Conservation (phyloP, 2,113 vertebrate genomes). For the Trichomycterus rosablanca region DNA sequence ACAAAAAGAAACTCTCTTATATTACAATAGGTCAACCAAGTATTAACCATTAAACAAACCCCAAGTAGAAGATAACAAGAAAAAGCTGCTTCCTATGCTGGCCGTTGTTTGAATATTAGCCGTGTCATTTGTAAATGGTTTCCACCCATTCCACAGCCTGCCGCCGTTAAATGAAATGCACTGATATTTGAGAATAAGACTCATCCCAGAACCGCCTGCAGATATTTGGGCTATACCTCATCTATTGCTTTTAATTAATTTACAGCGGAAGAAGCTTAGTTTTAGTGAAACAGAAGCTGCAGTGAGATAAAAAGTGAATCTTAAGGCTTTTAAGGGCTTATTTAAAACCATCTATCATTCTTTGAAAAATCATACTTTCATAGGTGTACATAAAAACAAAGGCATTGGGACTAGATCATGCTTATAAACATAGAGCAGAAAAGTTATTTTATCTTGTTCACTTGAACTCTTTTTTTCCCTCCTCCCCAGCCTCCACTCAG, state of each 20-base stretch:
- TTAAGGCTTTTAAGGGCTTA: too few relatives aligned
- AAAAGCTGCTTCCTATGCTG: constrained; percentile 49
- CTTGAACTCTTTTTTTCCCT: constrained; percentile 78
- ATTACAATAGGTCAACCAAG: background rate
- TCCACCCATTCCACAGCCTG: constrained; percentile 43
- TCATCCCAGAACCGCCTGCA: constrained; percentile 47
- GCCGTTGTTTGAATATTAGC: constrained; percentile 50
- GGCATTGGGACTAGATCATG: background rate
- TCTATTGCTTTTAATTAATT: constrained; percentile 53
- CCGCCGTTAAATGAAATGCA: background rate
- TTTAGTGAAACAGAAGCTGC: constrained; percentile 48
- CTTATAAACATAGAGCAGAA: background rate
- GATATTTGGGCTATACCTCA: constrained; percentile 56
- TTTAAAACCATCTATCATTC: too few relatives aligned
- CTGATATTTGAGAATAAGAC: constrained; percentile 49
- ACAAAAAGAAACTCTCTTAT: too few relatives aligned
- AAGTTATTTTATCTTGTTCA: constrained; percentile 48
- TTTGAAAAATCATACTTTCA: too few relatives aligned
- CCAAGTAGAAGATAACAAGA: constrained; percentile 14
- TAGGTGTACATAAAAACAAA: too few relatives aligned
- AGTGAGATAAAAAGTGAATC: constrained; percentile 38
- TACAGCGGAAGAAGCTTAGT: constrained; percentile 44
- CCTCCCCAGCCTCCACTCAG: constrained; percentile 87
- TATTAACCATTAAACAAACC: constrained; percentile 11
- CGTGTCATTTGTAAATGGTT: constrained; percentile 47